Evolutionary conservation across 2,888 invertebrate genomes (phyloP), one percentile per base, ranked within the genome.

Genomic region (Blastobasis adustella): DNA sequence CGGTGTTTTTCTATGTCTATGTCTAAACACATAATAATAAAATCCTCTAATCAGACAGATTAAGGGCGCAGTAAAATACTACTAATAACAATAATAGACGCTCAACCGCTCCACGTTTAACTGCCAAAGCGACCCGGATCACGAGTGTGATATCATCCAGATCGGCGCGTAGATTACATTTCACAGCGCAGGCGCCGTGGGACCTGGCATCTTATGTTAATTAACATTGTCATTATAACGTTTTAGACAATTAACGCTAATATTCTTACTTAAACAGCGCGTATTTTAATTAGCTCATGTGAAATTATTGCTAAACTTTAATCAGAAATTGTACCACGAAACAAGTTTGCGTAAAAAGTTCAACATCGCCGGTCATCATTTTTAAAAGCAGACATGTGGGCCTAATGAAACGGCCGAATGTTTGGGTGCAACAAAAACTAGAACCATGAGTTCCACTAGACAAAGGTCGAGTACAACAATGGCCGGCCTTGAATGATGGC

Each of bases 121-220:
- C 54, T 52, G 55, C 54, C 58, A 60, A 58, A 57, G 67, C 61
- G 61, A 71, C 63, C 71, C 66, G 69, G 69, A 70, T 67, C 60
- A 63, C 61, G 54, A 61, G 66, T 66, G 69, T 78, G 74, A 80
- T 79, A 78, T 81, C 79, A 79, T 68, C 62, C 65, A 68, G 71
- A 77, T 73, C 70, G 50, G 67, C 69, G 62, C 61, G 61, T 56
- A 66, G 71, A 76, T 74, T 67, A 62, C 50, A 54, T 60, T 65
- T 60, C 62, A 61, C 62, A 62, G 56, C 66, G 40, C 7, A 23
- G 23, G 23, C 23, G 71, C 72, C 76, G 77, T 63, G 74, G 73
- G 58, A 60, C 50, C 49, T 46, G 55, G 53, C 60, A 61, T 62
- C 58, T 51, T 55, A 50, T 53, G 43, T 47, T 50, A 53, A 48